Evolutionary conservation across 1,140 invertebrate genomes (phyloP).

Genomic region (Drosophila obscura): DNA sequence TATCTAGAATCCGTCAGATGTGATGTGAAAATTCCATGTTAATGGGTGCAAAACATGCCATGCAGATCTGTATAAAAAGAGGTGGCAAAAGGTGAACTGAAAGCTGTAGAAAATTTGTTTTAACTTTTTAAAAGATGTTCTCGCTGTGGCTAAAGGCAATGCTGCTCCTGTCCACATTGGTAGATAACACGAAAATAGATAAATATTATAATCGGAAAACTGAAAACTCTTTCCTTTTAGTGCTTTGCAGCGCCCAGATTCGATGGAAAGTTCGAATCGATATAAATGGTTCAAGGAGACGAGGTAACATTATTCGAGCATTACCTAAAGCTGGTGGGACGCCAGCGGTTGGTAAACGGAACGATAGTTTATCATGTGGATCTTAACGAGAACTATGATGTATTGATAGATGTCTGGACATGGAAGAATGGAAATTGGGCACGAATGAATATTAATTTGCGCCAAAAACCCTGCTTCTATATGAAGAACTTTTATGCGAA

Average conservation of each 20-base stretch:
- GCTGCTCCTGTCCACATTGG: too few species aligned
- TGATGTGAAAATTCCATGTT: too few species aligned
- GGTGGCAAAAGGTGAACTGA: too few species aligned
- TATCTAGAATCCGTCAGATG: too few species aligned
- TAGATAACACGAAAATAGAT: too few species aligned
- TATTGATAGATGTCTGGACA: background rate
- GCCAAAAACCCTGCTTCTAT: background rate
- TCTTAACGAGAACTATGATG: background rate
- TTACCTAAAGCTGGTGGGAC: constrained; percentile 1
- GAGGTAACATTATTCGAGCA: constrained; percentile 9
- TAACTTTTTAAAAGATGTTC: too few species aligned
- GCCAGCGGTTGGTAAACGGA: background rate
- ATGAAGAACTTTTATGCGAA: background rate
- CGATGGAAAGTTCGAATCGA: background rate
- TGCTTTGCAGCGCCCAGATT: background rate
- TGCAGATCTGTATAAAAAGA: too few species aligned
- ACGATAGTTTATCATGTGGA: background rate
- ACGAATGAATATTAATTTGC: background rate
- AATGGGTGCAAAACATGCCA: too few species aligned
- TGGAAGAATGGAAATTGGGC: background rate
- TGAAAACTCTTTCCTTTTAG: too few species aligned
- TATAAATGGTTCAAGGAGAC: background rate
- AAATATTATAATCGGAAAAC: too few species aligned
- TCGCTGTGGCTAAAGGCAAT: too few species aligned
- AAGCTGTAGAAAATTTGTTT: too few species aligned